Base-by-base conservation (phyloP, 2,797 vertebrate genomes). In the Phrynocephalus guinanensis region DNA sequence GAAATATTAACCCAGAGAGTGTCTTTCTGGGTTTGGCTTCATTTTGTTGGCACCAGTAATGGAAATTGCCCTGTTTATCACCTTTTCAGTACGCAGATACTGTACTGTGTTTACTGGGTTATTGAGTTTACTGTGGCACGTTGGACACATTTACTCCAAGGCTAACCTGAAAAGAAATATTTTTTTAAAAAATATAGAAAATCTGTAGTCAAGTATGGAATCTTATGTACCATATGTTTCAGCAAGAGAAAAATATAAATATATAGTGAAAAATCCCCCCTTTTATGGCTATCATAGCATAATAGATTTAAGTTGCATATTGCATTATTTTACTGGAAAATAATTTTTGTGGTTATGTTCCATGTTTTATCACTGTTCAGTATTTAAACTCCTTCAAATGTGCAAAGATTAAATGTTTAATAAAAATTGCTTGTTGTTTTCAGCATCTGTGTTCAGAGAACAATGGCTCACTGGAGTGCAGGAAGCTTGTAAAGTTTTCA, bases 401-500 rank as follows among this genome's bases (percentile, higher is more conserved):
- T 97, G 96, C 96, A 98, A 98, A 99, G 98, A 99, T 99, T 98
- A 98, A 98, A 98, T 98, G 98, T 98, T 98, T 98, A 97, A 97
- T 97, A 97, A 97, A 97, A 97, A 97, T 97, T 96, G 97, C 97
- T 97, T 97, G 96, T 97, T 97, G 97, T 97, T 97, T 97, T 96
- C 97, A 97, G 98, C 98, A 99, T 99, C 99, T 99, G 98, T 98
- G 99, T 98, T 97, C 97, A 97, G 97, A 95, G 98, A 98, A 98
- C 98, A 99, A 99, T 98, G 97, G 98, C 98, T 98, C 98, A 98
- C 98, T 99, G 98, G 98, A 99, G 99, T 99, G 98, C 97, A 98
- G 92, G 95, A 98, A 98, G 97, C 98, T 98, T 99, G 98, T 99
- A 99, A 99, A 99, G 98, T 99, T 99, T 98, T 98, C 98, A 98